Base-by-base conservation (phyloP, 2,888 invertebrate genomes). In the Sesia apiformis region DNA sequence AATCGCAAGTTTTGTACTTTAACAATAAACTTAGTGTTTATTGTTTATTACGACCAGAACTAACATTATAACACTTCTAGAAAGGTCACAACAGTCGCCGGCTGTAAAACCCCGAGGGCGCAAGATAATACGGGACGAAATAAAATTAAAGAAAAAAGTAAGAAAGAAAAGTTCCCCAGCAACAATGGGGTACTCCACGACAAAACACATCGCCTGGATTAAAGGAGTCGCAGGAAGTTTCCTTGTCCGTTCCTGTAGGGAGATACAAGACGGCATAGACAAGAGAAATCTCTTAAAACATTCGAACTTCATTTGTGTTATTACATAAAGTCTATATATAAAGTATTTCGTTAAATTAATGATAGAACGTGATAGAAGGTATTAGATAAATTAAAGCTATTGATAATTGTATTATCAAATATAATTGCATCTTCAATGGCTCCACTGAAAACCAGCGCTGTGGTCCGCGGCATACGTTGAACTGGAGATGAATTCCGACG, bases 201-300 rank as follows among this genome's bases (percentile, higher is more conserved):
- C 84, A 84, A 84, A 86, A 88, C 86, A 87, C 84, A 87, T 86
- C 81, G 84, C 77, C 76, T 66, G 79, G 74, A 79, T 78, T 78
- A 81, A 76, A 78, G 68, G 70, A 79, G 74, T 73, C 68, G 67
- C 59, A 52, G 40, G n/a, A 52, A 66, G 54, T 60, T 69, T 64
- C 64, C 64, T 62, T 65, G 62, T 64, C 64, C 60, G 58, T 56
- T 63, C 58, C 50, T 58, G 57, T 66, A 65, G 50, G 40, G 52
- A 40, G 52, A 57, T 52, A 55, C 55, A 57, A 54, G 53, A 58
- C 54, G 60, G 55, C 62, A 60, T 58, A 60, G 64, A 63, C 62
- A 63, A 61, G 62, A 60, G 59, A 67, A 68, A 66, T 70, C 66
- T 63, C 58, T 68, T 66, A 68, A 63, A 63, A 63, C 57, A 63